These are phyloP conservation scores for Clostera curtula DNA, from an alignment of 2,888 invertebrate genomes.

Conservation along the genomic window DNA sequence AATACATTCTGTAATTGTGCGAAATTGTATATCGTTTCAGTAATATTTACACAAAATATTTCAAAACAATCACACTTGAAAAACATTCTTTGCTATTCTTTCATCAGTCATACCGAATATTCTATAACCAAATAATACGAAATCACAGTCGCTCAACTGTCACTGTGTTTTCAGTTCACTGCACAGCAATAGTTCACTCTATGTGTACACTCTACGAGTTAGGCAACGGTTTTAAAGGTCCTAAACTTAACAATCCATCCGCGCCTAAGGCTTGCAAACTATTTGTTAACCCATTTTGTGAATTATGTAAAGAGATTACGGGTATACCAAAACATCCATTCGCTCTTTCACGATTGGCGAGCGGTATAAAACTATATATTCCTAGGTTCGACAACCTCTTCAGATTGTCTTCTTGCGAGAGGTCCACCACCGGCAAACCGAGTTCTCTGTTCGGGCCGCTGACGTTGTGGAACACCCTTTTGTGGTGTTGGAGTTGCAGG, in stretches of 20 bases:
- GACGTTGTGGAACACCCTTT: slow-evolving; percentile 65
- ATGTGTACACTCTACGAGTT: slow-evolving; percentile 35
- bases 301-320: slow-evolving; percentile 79
- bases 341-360: slow-evolving; percentile 77
- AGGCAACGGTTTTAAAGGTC: slow-evolving; percentile 78
- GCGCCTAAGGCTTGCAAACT: slow-evolving; percentile 79
- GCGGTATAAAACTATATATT: slow-evolving; percentile 83
- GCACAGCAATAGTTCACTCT: slow-evolving; percentile 1
- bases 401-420: slow-evolving; percentile 79
- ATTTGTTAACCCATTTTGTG: slow-evolving; percentile 75
- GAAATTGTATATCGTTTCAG: too few relatives aligned
- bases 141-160: slow-evolving; percentile 14
- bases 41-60: too few relatives aligned
- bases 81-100: neutral
- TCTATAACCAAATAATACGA: neutral
- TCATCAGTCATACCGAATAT: neutral
- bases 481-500: slow-evolving; percentile 78
- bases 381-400: slow-evolving; percentile 79
- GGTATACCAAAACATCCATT: slow-evolving; percentile 82
- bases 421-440: slow-evolving; percentile 82
- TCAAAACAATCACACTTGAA: neutral
- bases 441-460: slow-evolving; percentile 72
- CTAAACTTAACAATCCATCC: slow-evolving; percentile 81
- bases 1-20: too few relatives aligned
- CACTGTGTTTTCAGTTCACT: slow-evolving; percentile 4